phyloP scores from a whole-genome alignment of 53 echinoderm and acorn worm genomes.

The Actinopyga echinites region DNA sequence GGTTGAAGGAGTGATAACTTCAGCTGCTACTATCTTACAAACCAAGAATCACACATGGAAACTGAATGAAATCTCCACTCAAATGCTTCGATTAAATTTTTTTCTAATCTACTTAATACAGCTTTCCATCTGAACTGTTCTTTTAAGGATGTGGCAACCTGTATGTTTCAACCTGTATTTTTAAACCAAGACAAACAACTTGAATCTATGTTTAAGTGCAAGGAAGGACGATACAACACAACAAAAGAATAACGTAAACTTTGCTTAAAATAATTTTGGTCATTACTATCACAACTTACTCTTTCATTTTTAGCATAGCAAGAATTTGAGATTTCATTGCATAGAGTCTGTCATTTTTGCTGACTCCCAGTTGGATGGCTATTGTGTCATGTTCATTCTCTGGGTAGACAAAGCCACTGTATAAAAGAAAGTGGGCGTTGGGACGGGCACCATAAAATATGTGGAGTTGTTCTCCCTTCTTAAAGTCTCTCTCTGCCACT shows the following conservation, averaged over 20 bases:
- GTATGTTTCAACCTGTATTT: too few relatives aligned
- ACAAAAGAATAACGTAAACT: too few relatives aligned
- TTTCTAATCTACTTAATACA: too few relatives aligned
- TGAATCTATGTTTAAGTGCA: too few relatives aligned
- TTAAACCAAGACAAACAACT: too few relatives aligned
- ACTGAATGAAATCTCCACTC: too few relatives aligned
- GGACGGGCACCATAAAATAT: conserved; percentile 89
- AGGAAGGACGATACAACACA: not conserved
- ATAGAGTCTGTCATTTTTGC: conserved; percentile 90
- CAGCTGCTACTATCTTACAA: too few relatives aligned
- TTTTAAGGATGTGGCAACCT: too few relatives aligned
- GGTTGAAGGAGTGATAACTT: too few relatives aligned
- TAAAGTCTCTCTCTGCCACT: conserved; percentile 66
- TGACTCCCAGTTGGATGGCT: conserved; percentile 81
- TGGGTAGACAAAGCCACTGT: conserved; percentile 89
- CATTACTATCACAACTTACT: conserved; percentile 49
- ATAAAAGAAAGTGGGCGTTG: conserved; percentile 79
- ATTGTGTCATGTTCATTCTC: conserved; percentile 77
- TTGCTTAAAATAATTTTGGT: not conserved
- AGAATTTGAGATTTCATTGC: conserved; percentile 84
- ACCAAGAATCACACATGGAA: too few relatives aligned
- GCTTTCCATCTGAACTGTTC: too few relatives aligned
- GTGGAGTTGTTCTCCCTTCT: conserved; percentile 68
- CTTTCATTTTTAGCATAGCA: conserved; percentile 64
- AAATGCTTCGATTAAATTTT: too few relatives aligned